phyloP scores from a whole-genome alignment of 2,888 invertebrate species.

The Hydrotaea cyrtoneurina region DNA sequence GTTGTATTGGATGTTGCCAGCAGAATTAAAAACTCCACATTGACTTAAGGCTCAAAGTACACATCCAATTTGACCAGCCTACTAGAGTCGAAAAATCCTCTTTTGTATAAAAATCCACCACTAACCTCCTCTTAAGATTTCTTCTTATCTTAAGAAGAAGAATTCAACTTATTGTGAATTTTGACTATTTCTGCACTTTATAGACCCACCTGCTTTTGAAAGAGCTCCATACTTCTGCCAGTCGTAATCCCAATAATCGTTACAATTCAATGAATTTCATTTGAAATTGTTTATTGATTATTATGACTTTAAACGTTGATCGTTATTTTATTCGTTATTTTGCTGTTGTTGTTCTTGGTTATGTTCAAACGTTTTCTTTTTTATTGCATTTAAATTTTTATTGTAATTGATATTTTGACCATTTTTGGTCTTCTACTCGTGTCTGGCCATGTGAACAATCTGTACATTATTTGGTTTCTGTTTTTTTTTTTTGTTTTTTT shows the following conservation, averaged over 20 bases:
- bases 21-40: too few species aligned
- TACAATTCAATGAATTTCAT: constrained; percentile 49
- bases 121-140: too few species aligned
- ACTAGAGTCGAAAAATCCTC: too few species aligned
- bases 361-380: not conserved
- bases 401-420: constrained; percentile 55
- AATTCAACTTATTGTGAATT: too few species aligned
- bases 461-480: not conserved
- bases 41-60: too few species aligned
- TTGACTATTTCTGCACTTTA: too few species aligned
- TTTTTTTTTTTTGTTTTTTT: not conserved
- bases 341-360: not conserved
- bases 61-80: too few species aligned
- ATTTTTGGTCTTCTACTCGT: constrained; percentile 30
- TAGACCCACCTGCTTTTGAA: too few species aligned
- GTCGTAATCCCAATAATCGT: constrained; percentile 8
- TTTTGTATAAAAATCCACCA: too few species aligned
- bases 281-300: constrained; percentile 19
- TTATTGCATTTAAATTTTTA: constrained; percentile 34
- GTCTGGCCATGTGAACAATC: constrained; percentile 1
- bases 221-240: not conserved
- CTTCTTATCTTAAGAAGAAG: too few species aligned
- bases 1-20: too few species aligned
- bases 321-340: not conserved
- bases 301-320: not conserved